Conservation (phyloP, 1,140 invertebrate genomes). For the Macrocentrus cingulum region DNA sequence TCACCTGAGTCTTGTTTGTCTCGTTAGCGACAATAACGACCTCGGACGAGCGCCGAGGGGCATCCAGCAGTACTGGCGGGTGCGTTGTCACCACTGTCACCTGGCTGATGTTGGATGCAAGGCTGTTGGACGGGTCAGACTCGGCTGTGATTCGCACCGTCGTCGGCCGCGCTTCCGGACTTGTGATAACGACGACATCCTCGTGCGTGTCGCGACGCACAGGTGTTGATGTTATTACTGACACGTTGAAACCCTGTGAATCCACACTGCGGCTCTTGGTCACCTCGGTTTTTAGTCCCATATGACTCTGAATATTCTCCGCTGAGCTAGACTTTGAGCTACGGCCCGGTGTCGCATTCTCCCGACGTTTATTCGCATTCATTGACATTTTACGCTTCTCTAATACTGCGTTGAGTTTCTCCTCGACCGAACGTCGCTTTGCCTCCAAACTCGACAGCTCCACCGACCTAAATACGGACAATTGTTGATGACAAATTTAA, state of each 20-base stretch:
- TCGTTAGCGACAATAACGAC: constrained; percentile 79
- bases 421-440: constrained; percentile 53
- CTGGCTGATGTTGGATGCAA: constrained; percentile 70
- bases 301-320: constrained; percentile 44
- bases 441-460: constrained; percentile 50
- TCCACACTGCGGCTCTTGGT: constrained; percentile 46
- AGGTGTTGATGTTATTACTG: constrained; percentile 55
- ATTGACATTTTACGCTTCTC: constrained; percentile 48
- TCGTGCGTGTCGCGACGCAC: constrained; percentile 45
- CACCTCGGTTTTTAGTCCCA: constrained; percentile 34
- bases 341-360: constrained; percentile 31
- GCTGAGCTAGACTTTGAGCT: constrained; percentile 46
- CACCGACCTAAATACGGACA: no score
- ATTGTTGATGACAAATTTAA: no score
- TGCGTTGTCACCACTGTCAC: constrained; percentile 80
- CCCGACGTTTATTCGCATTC: constrained; percentile 26
- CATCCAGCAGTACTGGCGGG: constrained; percentile 72
- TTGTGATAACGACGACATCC: constrained; percentile 53
- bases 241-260: constrained; percentile 46
- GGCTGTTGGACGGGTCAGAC: constrained; percentile 66
- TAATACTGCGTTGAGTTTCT: constrained; percentile 54
- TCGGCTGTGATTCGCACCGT: constrained; percentile 64
- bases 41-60: constrained; percentile 60
- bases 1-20: constrained; percentile 68
- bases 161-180: constrained; percentile 56